Evolutionary conservation across 2,113 vertebrate genomes (phyloP).

Genomic region (Diglossa brunneiventris): DNA sequence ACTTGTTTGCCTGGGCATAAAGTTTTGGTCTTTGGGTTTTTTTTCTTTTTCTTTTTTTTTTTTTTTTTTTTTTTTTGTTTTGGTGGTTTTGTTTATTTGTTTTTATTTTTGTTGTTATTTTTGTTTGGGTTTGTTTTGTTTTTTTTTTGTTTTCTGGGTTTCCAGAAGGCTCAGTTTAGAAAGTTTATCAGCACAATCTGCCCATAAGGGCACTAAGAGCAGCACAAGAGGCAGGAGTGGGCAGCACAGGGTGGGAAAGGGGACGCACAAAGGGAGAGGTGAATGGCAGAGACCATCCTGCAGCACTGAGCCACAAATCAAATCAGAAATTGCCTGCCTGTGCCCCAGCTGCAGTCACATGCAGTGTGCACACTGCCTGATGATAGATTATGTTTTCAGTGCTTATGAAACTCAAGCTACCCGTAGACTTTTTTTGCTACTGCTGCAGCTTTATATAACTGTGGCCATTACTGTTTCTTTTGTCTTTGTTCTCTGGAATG

Average conservation of each 20-base stretch:
- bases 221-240: neutral
- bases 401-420: constrained; percentile 51
- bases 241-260: neutral
- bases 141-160: neutral
- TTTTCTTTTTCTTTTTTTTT: neutral
- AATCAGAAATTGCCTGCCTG: neutral
- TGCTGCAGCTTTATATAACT: constrained; percentile 55
- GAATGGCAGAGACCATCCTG: neutral
- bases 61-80: neutral
- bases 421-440: constrained; percentile 23
- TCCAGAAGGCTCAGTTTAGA: neutral
- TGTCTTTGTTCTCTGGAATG: constrained; percentile 68
- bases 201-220: neutral
- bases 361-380: neutral
- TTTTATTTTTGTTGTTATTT: neutral
- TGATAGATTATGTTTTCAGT: constrained; percentile 46
- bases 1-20: neutral
- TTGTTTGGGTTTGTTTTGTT: too few relatives aligned
- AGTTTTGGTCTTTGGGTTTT: neutral
- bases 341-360: neutral
- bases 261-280: neutral
- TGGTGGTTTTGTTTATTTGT: neutral
- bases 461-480: constrained; percentile 48
- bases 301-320: constrained; percentile 11
- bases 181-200: neutral